A percentile compares a stretch with the other conserved stretches of the same genome.
phyloP scores from a whole-genome alignment of 1,140 invertebrate genomes.

The Anthonomus grandis region DNA sequence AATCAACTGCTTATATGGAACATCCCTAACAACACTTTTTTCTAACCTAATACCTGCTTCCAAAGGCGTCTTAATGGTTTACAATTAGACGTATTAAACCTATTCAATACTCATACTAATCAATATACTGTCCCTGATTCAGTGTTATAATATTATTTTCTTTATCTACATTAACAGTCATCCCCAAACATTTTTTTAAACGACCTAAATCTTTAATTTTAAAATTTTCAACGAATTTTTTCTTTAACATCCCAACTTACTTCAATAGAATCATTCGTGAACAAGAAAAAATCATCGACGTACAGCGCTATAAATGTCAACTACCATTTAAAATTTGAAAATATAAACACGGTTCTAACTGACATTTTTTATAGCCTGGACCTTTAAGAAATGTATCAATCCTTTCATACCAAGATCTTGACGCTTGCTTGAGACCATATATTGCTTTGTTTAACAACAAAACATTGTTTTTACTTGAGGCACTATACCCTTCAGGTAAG shows the following conservation, averaged over 20 bases:
- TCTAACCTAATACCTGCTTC: neutral
- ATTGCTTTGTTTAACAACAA: neutral
- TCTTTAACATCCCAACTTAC: neutral
- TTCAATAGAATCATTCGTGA: neutral
- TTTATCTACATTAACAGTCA: too few species aligned
- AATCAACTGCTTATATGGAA: neutral
- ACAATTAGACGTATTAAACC: too few species aligned
- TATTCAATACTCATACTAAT: neutral
- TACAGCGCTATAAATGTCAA: too few species aligned
- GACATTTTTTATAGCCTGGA: neutral
- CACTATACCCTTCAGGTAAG: too few species aligned
- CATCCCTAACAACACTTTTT: neutral
- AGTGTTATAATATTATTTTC: neutral
- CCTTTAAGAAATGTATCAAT: too few species aligned
- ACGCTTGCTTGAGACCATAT: neutral
- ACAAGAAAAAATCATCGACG: too few species aligned
- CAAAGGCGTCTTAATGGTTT: neutral
- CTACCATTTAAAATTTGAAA: neutral
- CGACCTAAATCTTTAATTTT: too few species aligned
- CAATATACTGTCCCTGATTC: neutral
- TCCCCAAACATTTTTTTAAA: too few species aligned
- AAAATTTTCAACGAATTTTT: neutral
- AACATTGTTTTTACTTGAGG: constrained; percentile 33
- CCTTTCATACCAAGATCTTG: too few species aligned
- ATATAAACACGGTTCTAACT: neutral